Evolutionary conservation across 2,113 vertebrate genomes (phyloP).

Genomic region (Oenanthe melanoleuca): DNA sequence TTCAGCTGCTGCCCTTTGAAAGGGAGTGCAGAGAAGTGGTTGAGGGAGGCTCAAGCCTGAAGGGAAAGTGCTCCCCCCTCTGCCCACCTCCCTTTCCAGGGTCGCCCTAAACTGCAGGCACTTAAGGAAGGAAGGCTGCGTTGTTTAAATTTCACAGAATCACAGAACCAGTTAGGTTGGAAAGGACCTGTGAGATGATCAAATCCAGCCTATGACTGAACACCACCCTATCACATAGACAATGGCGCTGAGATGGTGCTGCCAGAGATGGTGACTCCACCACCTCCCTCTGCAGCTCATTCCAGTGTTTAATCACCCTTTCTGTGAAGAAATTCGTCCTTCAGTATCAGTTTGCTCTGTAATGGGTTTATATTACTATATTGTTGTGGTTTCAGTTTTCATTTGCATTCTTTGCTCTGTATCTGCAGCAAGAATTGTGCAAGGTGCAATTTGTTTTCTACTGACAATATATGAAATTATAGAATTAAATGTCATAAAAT

Average conservation of each 20-base stretch:
- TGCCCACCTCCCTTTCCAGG: background rate
- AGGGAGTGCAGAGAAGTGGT: background rate
- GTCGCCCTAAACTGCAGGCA: background rate
- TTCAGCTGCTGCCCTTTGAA: background rate
- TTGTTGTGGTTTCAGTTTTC: background rate
- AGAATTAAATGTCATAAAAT: background rate
- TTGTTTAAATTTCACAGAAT: background rate
- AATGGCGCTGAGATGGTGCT: background rate
- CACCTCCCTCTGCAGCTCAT: background rate
- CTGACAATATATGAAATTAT: background rate
- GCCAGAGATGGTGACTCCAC: background rate
- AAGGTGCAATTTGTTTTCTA: background rate
- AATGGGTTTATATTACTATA: background rate
- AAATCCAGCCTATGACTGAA: accelerated
- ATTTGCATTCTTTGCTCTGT: background rate
- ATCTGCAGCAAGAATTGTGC: background rate
- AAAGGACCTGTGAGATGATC: background rate
- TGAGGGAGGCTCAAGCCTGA: background rate
- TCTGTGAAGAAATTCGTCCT: background rate
- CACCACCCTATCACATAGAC: background rate
- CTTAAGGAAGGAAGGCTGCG: background rate
- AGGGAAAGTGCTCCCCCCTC: background rate
- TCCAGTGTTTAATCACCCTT: background rate
- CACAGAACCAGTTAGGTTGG: background rate
- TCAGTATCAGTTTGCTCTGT: background rate